A percentile compares a stretch with the other conserved stretches of the same genome.
Evolutionary conservation across 2,888 invertebrate species (phyloP).

Genomic region (Thyatira batis): DNA sequence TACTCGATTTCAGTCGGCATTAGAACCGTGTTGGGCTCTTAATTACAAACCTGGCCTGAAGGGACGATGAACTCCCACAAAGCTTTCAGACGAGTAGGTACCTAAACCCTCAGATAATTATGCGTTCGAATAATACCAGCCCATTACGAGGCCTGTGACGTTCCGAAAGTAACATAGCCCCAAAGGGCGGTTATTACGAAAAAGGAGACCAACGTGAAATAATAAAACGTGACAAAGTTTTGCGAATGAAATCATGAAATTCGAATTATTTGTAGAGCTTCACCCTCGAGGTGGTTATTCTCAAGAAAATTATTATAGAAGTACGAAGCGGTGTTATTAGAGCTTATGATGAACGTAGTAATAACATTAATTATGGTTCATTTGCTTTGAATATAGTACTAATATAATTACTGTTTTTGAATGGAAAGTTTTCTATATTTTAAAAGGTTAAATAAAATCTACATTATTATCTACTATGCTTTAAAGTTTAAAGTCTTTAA

Average conservation of each 20-base stretch:
- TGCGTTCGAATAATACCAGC: slow-evolving; percentile 11
- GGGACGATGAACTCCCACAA: background rate
- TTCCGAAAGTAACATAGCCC: background rate
- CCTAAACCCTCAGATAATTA: slow-evolving; percentile 14
- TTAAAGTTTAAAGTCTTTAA: too few relatives aligned
- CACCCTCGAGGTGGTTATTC: background rate
- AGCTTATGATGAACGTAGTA: slow-evolving; percentile 5
- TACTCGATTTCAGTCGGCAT: background rate
- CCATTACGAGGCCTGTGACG: slow-evolving; percentile 3
- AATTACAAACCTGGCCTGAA: slow-evolving; percentile 6
- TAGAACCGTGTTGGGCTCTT: background rate
- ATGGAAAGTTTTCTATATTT: background rate
- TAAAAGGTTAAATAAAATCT: background rate
- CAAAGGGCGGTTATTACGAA: background rate
- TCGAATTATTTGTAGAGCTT: background rate
- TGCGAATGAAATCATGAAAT: background rate
- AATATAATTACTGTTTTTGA: background rate
- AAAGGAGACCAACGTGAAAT: background rate
- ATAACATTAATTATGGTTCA: background rate
- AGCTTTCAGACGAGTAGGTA: slow-evolving; percentile 8
- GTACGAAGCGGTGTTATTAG: slow-evolving; percentile 7
- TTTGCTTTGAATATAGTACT: background rate
- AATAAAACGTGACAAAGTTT: background rate
- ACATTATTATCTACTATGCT: background rate
- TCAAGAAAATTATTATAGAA: background rate